A percentile compares a stretch with the other conserved stretches of the same genome.
These are phyloP conservation scores for Chirona hameri DNA, from an alignment of 2,888 invertebrate species.

Conservation along the genomic window DNA sequence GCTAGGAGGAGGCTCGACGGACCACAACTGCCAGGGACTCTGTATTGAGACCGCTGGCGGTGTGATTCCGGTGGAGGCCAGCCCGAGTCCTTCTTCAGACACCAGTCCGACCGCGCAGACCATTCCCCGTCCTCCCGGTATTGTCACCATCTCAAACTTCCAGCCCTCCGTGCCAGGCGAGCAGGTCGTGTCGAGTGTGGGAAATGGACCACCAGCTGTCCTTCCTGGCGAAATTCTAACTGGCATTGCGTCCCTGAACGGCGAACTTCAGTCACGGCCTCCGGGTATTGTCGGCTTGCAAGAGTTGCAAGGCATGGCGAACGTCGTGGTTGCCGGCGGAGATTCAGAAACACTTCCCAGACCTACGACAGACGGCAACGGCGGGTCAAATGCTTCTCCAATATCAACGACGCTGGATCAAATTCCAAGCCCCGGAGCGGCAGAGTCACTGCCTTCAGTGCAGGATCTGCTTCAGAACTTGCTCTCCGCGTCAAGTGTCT, in stretches of 20 bases:
- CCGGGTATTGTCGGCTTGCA: background rate
- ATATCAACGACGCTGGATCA: background rate
- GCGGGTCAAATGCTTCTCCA: background rate
- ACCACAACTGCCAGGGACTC: background rate
- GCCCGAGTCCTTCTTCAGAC: too few relatives aligned
- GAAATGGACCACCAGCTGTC: background rate
- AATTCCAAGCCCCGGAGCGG: background rate
- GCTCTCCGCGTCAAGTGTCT: background rate
- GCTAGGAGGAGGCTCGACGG: background rate
- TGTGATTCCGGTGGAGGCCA: background rate
- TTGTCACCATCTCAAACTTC: slow-evolving; percentile 1
- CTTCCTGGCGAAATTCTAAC: background rate
- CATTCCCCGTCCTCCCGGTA: background rate
- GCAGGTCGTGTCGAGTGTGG: background rate
- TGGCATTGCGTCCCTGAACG: background rate
- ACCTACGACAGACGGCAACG: background rate
- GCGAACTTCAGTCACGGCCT: background rate
- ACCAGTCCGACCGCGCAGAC: background rate
- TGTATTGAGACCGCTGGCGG: slow-evolving; percentile 2
- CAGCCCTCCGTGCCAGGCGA: background rate
- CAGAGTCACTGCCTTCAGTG: background rate
- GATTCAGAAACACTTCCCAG: too few relatives aligned
- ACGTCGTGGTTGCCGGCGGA: background rate
- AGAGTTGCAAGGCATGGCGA: background rate
- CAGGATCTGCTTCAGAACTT: background rate